phyloP scores from a whole-genome alignment of 2,113 vertebrate species.

The Heptranchias perlo region DNA sequence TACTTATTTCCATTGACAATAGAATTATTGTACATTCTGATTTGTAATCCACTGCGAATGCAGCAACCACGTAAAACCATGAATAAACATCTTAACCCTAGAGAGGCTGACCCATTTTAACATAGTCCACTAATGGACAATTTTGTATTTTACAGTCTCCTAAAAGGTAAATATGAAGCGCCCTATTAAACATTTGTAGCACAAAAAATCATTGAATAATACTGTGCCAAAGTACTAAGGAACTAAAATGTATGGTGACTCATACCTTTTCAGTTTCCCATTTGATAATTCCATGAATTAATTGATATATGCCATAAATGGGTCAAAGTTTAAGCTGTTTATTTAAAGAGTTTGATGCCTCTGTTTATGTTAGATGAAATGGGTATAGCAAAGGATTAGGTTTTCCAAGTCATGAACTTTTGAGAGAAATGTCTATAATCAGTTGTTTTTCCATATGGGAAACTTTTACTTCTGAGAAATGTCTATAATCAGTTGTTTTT shows the following conservation, averaged over 20 bases:
- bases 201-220: neutral
- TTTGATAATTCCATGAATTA: constrained; percentile 24
- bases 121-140: neutral
- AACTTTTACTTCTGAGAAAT: neutral
- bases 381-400: constrained; percentile 19
- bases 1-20: neutral
- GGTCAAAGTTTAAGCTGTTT: neutral
- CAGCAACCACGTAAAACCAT: constrained; percentile 6
- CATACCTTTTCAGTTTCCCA: neutral
- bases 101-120: neutral
- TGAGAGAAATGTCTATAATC: neutral
- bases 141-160: neutral
- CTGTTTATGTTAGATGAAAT: constrained; percentile 8
- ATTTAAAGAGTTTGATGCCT: neutral
- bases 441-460: neutral
- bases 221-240: neutral
- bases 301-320: neutral
- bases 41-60: constrained; percentile 28
- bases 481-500: neutral
- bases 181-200: neutral
- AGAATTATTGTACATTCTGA: neutral
- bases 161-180: neutral
- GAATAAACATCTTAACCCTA: neutral
- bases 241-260: neutral
- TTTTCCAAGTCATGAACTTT: neutral